A percentile compares a stretch with the other conserved stretches of the same genome.
These are phyloP conservation scores for Opisthocomus hoazin DNA, from an alignment of 2,113 vertebrate genomes.

Conservation along the genomic window DNA sequence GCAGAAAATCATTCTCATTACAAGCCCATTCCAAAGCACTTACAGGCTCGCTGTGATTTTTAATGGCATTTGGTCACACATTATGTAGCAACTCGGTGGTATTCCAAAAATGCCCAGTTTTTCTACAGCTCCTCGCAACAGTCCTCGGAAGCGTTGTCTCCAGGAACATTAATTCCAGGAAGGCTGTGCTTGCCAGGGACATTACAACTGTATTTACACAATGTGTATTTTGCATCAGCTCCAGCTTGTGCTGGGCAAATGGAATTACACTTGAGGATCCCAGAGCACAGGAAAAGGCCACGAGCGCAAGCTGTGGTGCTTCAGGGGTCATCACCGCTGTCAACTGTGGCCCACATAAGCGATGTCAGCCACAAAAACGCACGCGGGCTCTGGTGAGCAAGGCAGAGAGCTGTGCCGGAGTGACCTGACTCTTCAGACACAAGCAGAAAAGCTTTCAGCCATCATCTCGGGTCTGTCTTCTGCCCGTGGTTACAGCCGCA, in stretches of 20 bases:
- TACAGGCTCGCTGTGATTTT: not conserved
- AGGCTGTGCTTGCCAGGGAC: not conserved
- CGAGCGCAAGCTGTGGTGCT: not conserved
- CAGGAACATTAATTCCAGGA: constrained; percentile 29
- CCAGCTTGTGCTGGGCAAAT: not conserved
- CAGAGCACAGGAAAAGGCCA: not conserved
- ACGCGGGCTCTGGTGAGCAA: not conserved
- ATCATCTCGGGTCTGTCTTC: not conserved
- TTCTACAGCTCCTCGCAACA: not conserved
- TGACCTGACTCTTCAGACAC: not conserved
- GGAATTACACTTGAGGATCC: not conserved
- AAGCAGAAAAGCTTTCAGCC: not conserved
- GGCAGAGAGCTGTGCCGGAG: not conserved
- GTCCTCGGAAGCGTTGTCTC: not conserved
- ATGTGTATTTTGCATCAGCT: not conserved
- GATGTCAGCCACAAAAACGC: not conserved
- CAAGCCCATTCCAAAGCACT: not conserved
- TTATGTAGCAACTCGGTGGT: not conserved
- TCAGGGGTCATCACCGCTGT: not conserved
- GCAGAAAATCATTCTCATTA: not conserved
- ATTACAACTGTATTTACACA: not conserved
- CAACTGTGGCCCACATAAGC: not conserved
- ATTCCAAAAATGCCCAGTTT: constrained; percentile 1
- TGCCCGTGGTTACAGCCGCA: not conserved
- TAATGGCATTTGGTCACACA: constrained; percentile 17